These are phyloP conservation scores for Zoanthus solanderi DNA, from an alignment of 92 coral and sea anemone species.

Conservation along the genomic window DNA sequence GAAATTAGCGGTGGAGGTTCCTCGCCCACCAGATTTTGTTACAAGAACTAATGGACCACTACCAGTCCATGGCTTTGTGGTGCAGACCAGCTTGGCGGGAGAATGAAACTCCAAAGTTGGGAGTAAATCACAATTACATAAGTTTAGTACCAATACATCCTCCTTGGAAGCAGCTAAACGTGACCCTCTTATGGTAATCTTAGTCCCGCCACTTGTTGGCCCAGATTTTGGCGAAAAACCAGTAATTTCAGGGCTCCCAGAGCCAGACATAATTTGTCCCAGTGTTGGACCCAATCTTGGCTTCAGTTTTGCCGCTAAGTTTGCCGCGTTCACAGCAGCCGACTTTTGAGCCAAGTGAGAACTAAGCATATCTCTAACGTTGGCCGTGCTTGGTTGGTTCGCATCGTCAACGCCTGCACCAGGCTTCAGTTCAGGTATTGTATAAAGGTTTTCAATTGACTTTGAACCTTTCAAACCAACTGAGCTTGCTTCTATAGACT, in stretches of 20 bases:
- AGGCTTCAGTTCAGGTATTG: conserved; percentile 48
- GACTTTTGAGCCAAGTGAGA: conserved; percentile 28
- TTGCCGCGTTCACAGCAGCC: conserved; percentile 10
- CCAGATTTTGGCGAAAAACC: conserved; percentile 96
- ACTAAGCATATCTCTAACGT: conserved; percentile 52
- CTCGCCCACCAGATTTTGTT: conserved; percentile 96
- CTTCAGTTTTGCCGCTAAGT: conserved; percentile 49
- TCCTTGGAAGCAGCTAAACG: conserved; percentile 79
- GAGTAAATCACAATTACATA: conserved; percentile 83
- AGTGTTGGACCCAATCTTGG: conserved; percentile 92
- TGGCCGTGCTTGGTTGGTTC: conserved; percentile 29
- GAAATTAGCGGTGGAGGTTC: conserved; percentile 79
- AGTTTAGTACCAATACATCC: conserved; percentile 74
- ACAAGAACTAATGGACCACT: conserved; percentile 88
- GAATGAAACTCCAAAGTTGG: conserved; percentile 88
- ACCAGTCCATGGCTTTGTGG: conserved; percentile 93
- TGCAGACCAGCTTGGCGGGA: conserved; percentile 86
- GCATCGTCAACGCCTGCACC: background rate
- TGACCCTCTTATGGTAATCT: conserved; percentile 86
- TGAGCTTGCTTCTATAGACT: conserved; percentile 84
- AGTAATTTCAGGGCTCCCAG: conserved; percentile 90
- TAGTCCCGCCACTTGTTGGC: conserved; percentile 90
- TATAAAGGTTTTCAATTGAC: conserved; percentile 82
- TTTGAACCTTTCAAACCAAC: conserved; percentile 84
- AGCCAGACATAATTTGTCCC: conserved; percentile 86